phyloP scores from a whole-genome alignment of 2,113 vertebrate species.

The Sinocyclocheilus anshuiensis region DNA sequence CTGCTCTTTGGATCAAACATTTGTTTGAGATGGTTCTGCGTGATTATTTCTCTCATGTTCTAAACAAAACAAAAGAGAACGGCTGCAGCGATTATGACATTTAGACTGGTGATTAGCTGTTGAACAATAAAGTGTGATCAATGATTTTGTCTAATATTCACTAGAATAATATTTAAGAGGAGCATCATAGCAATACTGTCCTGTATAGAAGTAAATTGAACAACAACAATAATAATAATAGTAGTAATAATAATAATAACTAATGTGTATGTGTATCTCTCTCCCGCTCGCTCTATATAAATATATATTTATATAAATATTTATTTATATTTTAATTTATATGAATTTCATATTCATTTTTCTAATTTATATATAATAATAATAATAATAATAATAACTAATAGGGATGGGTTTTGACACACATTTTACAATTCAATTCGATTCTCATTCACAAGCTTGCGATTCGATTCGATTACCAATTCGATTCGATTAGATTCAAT shows the following conservation, averaged over 20 bases:
- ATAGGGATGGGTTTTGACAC: too few relatives aligned
- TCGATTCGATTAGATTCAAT: too few relatives aligned
- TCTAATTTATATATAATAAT: too few relatives aligned
- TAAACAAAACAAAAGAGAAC: neutral
- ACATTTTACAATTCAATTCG: too few relatives aligned
- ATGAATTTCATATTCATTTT: too few relatives aligned
- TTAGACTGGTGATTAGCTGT: neutral
- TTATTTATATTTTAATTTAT: too few relatives aligned
- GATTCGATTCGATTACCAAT: too few relatives aligned
- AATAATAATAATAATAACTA: too few relatives aligned
- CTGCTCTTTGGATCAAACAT: slow-evolving; percentile 1
- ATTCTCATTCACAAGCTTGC: too few relatives aligned
- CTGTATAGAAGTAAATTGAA: neutral
- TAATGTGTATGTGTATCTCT: too few relatives aligned
- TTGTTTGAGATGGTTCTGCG: neutral
- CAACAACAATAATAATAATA: neutral
- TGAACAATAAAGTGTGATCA: neutral
- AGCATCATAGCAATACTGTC: neutral
- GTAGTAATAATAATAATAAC: neutral
- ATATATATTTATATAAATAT: too few relatives aligned
- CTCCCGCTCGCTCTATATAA: too few relatives aligned
- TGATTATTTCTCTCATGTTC: neutral
- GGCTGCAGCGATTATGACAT: neutral
- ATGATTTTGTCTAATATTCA: neutral
- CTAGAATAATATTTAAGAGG: neutral